Evolutionary conservation across 2,797 vertebrate genomes (phyloP), one percentile per base, ranked within the genome.

Genomic region (Schizothorax lantsangensis): DNA sequence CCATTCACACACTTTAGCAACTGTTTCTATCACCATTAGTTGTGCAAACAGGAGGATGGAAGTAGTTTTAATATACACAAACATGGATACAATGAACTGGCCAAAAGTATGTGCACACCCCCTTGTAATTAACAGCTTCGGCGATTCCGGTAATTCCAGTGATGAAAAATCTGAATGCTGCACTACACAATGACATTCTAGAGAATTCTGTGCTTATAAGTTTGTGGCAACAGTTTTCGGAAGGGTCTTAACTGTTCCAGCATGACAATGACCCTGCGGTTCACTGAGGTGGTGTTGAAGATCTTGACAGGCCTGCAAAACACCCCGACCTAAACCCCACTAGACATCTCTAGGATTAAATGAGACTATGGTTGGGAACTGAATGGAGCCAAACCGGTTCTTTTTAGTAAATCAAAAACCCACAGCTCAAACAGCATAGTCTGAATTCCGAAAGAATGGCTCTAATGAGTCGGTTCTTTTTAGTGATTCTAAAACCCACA

Each of bases 21-120:
- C 81, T 80, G 62, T 89, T 66, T 83, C 73, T 77, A 54, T 80
- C 57, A n/a, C 84, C 73, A 88, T 89, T 49, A 86, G 77, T 83
- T 88, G 84, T 5, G 68, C 68, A 84, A 72, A 64, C 40, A 77
- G 30, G 14, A 79, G 62, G 74, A 62, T 75, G 23, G 5, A 17
- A 81, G 45, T 59, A 59, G 73, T 23, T 66, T 40, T 69, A 26
- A 83, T 86, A 71, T 36, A 52, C 49, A 81, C 19, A 87, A 80
- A 59, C 66, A 75, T 49, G 30, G 43, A 83, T 23, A 12, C 59
- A 73, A 69, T 68, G 72, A 57, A 12, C 45, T 9, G 2, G 36
- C 36, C 52, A 79, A 59, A 78, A 79, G 52, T 59, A 79, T 66
- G 43, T 33, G 40, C 5, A 47, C 59, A 3, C 36, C 36, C 21